Conservation (phyloP, 2,113 vertebrate genomes). For the Thalassarche chlororhynchos region DNA sequence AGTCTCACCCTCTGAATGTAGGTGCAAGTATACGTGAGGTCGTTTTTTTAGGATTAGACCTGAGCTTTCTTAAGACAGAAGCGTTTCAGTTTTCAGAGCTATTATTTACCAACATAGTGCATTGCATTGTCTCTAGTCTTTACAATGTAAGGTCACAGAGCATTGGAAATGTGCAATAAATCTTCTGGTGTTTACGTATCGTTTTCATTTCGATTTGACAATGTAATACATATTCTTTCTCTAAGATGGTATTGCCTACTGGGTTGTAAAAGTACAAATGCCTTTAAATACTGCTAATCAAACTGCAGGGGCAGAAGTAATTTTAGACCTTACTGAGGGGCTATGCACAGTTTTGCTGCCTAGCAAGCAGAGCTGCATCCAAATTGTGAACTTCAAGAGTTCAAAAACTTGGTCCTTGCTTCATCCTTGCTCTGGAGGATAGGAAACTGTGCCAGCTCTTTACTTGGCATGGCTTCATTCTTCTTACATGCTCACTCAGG, state of each 20-base stretch:
- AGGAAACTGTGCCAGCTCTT: background rate
- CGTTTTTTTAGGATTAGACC: background rate
- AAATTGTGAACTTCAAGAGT: background rate
- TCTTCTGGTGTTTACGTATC: background rate
- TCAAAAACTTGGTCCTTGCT: background rate
- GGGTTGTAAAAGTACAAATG: background rate
- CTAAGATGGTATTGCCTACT: background rate
- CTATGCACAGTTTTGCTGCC: background rate
- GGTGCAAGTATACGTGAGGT: background rate
- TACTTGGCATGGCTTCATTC: background rate
- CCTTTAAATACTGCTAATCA: background rate
- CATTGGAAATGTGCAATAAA: background rate
- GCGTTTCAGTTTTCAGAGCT: background rate
- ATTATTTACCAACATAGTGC: background rate
- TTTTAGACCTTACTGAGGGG: background rate
- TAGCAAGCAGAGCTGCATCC: background rate
- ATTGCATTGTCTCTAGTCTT: background rate
- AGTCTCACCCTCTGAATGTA: background rate
- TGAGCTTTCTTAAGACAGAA: background rate
- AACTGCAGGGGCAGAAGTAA: background rate
- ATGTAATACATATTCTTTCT: background rate
- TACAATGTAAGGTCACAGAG: background rate
- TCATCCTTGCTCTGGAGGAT: background rate
- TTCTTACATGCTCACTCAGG: background rate
- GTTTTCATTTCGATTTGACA: background rate